Percentiles rank a stretch among this genome's conserved stretches.
Conservation (phyloP, 2,888 invertebrate species). For the Stictocephala bisonia region DNA sequence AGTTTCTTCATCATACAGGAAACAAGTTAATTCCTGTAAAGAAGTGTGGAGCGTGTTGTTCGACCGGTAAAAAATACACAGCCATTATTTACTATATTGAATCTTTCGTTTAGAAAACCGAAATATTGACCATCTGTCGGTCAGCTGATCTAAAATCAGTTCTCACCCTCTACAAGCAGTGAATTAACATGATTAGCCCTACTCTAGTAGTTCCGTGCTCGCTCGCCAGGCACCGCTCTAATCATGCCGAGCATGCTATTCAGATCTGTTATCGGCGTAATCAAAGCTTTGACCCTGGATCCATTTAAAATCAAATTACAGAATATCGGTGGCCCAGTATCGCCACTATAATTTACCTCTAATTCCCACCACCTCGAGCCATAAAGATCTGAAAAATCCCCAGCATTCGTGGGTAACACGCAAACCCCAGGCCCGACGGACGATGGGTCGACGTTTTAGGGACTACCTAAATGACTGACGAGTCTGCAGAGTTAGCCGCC, state of each 20-base stretch:
- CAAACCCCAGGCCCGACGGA: too few relatives aligned
- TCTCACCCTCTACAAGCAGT: slow-evolving; percentile 11
- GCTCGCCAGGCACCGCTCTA: slow-evolving; percentile 4
- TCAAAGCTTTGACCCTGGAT: slow-evolving; percentile 35
- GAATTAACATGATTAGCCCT: slow-evolving; percentile 31
- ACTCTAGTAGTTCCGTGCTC: slow-evolving; percentile 27
- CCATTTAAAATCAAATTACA: slow-evolving; percentile 41
- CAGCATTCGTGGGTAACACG: slow-evolving; percentile 29
- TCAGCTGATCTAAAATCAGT: too few relatives aligned
- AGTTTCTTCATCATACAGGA: too few relatives aligned
- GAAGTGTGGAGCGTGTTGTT: too few relatives aligned
- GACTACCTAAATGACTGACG: too few relatives aligned
- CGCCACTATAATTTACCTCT: slow-evolving; percentile 41
- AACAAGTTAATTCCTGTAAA: too few relatives aligned
- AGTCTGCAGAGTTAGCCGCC: too few relatives aligned
- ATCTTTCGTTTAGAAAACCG: too few relatives aligned
- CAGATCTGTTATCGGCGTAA: slow-evolving; percentile 32
- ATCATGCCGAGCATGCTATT: slow-evolving; percentile 29
- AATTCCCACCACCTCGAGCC: slow-evolving; percentile 43
- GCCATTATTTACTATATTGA: too few relatives aligned
- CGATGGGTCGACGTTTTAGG: too few relatives aligned
- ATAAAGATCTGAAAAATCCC: slow-evolving; percentile 37
- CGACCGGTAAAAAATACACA: too few relatives aligned
- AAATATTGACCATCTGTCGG: too few relatives aligned
- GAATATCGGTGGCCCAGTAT: slow-evolving; percentile 37